phyloP scores from a whole-genome alignment of 30 jellyfish, hydroid and myxozoan genomes.

The Aurelia aurita complex sp. Pacific region DNA sequence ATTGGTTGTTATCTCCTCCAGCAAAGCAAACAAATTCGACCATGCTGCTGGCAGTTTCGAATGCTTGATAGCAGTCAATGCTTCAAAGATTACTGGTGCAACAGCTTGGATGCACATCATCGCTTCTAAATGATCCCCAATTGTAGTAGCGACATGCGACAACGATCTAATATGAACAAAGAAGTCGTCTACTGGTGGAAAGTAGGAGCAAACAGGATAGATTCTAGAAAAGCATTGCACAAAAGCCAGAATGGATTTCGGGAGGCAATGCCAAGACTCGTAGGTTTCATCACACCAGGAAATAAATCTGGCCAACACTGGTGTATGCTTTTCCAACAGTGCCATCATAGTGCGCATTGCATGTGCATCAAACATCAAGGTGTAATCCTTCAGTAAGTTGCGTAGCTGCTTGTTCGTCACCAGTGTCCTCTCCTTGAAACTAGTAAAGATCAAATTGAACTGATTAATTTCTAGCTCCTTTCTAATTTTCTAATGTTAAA shows the following conservation, averaged over 20 bases:
- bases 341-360: no score
- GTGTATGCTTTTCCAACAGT: no score
- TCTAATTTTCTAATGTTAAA: no score
- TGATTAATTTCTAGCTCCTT: no score
- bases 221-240: background rate
- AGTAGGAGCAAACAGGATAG: background rate
- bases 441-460: background rate
- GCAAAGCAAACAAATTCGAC: background rate
- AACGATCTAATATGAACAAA: no score
- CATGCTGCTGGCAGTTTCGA: conserved; percentile 10
- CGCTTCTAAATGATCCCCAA: no score
- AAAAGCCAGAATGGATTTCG: background rate
- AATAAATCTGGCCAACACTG: background rate
- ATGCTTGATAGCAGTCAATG: conserved; percentile 1
- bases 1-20: background rate
- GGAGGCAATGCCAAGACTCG: conserved; percentile 13
- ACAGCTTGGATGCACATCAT: no score
- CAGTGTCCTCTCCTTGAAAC: conserved; percentile 9
- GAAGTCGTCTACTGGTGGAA: background rate
- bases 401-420: background rate
- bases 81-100: no score
- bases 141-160: background rate
- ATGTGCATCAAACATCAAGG: no score
- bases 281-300: conserved; percentile 4
- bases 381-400: no score